Base-by-base conservation (phyloP, 2,888 invertebrate species). In the Portevinia maculata region DNA sequence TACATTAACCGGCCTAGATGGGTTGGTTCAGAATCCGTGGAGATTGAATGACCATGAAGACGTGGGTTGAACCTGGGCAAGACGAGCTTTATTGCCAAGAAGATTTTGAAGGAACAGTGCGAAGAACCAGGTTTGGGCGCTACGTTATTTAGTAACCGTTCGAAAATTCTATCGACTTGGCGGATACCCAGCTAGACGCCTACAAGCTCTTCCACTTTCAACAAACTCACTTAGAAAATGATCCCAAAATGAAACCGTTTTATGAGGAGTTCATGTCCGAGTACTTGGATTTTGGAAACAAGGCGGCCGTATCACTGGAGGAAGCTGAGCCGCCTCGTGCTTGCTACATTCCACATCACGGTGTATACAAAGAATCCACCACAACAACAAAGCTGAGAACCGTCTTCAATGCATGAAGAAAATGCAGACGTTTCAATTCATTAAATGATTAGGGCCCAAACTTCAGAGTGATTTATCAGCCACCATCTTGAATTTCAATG, bases 361-460 rank as follows among this genome's bases (percentile, higher is more conserved):
- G 70, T 3, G 79, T 76, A 2, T 76, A 84, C 13, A 84, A 84
- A 28, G 53, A 79, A 21, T 48, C 60, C 1, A 84, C 84, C 41
- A 71, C 78, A 1, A 74, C 84, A 28, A 85, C 74, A 1, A 85
- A 83, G 67, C 48, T 84, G n/a, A 28, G 70, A 39, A 60, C 64
- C 1, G 79, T 83, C 3, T 79, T 84, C 32, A 78, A 78, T 8
- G 81, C 75, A 17, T 50, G 62, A 3, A 37, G 69, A 7, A 75
- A 67, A 57, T 28, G 46, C 41, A 65, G 34, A 17, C 5, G 3
- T 24, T 2, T 2, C 2, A 24, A 3, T 24, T 24, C 24, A 24
- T 24, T 57, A 4, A 79, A 84, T 37, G 73, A 85, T 41, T 84
- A 3, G 78, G 84, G 13, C 71, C 84, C 4, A 84, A 85, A 30